Percentiles rank a stretch among this genome's conserved stretches.
Conservation (phyloP, 2,113 vertebrate genomes). For the Aegotheles bennettii region DNA sequence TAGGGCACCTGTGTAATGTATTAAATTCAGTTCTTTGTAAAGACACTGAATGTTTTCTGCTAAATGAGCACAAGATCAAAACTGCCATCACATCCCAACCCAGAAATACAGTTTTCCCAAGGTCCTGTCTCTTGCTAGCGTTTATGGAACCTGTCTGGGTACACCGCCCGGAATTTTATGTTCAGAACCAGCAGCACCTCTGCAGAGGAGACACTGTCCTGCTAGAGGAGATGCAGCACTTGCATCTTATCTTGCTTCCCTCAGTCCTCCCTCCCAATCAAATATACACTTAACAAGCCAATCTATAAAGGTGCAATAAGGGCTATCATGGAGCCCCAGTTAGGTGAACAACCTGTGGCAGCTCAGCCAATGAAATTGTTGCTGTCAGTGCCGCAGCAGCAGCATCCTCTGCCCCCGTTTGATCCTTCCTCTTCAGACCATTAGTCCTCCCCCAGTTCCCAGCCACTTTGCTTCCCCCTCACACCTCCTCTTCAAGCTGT, state of each 20-base stretch:
- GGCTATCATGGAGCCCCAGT: accelerated
- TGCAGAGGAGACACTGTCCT: background rate
- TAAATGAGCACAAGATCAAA: background rate
- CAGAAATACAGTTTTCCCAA: background rate
- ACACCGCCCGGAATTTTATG: background rate
- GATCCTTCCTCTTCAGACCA: background rate
- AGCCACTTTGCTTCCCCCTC: background rate
- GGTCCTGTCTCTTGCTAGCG: background rate
- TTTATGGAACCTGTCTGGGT: background rate
- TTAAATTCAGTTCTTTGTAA: background rate
- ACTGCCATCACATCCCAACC: background rate
- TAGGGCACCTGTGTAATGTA: background rate
- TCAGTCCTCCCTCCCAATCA: background rate
- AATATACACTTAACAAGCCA: background rate
- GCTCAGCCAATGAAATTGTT: background rate
- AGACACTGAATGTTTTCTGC: background rate
- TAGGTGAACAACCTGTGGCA: background rate
- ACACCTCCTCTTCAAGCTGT: background rate
- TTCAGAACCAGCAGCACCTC: background rate
- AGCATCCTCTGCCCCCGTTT: background rate
- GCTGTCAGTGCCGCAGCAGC: background rate
- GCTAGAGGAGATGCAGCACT: background rate
- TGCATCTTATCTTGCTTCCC: background rate
- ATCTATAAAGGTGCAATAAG: background rate
- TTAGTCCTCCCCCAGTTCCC: background rate